These are phyloP conservation scores for Gallinago nigripennis DNA, from an alignment of 2,797 vertebrate genomes.

Conservation along the genomic window DNA sequence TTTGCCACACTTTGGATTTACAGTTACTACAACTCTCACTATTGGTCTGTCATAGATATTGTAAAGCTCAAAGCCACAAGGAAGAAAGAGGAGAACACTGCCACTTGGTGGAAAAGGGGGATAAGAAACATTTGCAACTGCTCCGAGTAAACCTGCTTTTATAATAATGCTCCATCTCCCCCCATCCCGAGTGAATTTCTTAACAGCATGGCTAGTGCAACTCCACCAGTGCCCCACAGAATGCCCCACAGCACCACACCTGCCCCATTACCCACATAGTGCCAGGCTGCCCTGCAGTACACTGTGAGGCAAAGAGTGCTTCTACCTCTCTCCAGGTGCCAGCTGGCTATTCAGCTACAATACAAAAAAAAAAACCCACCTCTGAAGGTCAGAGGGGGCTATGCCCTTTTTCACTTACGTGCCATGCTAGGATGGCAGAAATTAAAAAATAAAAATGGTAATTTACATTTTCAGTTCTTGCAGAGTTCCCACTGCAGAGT, in stretches of 20 bases:
- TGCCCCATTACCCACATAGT: not conserved
- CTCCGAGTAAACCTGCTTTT: not conserved
- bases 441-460: not conserved
- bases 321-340: not conserved
- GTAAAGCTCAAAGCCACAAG: not conserved
- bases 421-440: not conserved
- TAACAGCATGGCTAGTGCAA: not conserved
- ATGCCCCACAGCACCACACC: rapidly evolving
- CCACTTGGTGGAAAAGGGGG: conserved; percentile 59
- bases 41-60: not conserved
- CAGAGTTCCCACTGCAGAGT: not conserved
- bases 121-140: not conserved
- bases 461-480: not conserved
- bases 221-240: not conserved
- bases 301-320: not conserved
- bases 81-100: conserved; percentile 36
- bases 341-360: not conserved
- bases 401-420: not conserved
- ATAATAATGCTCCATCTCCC: not conserved
- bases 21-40: not conserved
- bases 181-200: not conserved
- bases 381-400: not conserved
- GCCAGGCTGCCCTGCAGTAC: not conserved
- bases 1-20: not conserved
- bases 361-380: not conserved